These are phyloP conservation scores for Rousettus madagascariensis DNA, from an alignment of 2,797 vertebrate genomes.

Conservation along the genomic window DNA sequence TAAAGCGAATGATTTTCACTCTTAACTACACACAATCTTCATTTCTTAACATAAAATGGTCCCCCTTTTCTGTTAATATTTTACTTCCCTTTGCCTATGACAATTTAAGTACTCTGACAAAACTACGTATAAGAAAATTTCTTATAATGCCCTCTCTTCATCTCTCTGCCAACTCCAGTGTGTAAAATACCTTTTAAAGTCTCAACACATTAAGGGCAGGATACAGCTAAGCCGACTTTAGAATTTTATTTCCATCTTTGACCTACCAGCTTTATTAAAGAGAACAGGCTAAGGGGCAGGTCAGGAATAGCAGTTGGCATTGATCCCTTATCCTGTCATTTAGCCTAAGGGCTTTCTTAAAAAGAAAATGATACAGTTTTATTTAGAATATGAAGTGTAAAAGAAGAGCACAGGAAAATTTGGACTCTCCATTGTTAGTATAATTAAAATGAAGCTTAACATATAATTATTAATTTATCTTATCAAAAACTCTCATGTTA, in stretches of 20 bases:
- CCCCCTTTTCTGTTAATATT: background rate
- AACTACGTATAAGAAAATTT: background rate
- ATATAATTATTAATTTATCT: background rate
- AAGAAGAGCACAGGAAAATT: background rate
- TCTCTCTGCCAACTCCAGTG: background rate
- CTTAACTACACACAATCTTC: background rate
- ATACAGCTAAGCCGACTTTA: background rate
- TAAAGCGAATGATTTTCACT: background rate
- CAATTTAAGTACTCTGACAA: background rate
- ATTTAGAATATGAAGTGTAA: background rate
- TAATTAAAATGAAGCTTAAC: background rate
- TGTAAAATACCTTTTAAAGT: slow-evolving; percentile 1
- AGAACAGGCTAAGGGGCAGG: background rate
- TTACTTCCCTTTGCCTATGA: background rate
- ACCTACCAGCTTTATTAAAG: background rate
- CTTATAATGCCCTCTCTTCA: background rate
- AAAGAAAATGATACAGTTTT: background rate
- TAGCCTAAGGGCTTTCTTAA: background rate
- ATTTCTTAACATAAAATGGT: background rate
- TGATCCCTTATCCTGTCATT: background rate
- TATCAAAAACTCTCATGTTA: background rate
- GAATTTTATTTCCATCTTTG: slow-evolving; percentile 13
- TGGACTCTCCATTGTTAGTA: background rate
- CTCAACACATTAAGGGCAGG: background rate
- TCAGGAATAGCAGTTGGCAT: background rate